Evolutionary conservation across 92 coral and sea anemone genomes (phyloP).

Genomic region (Scolanthus callimorphus): DNA sequence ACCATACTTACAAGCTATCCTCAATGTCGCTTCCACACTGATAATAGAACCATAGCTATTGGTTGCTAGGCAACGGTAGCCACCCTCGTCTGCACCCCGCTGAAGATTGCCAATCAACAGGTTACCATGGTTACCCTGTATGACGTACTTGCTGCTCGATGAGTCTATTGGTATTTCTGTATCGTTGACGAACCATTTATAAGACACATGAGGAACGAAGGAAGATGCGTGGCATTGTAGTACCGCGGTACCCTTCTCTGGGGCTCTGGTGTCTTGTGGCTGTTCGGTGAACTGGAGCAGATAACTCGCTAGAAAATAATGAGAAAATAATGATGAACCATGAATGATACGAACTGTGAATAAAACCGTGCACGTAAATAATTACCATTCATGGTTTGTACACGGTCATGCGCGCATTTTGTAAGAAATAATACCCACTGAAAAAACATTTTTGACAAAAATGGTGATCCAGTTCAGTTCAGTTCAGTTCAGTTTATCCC

Average conservation of each 20-base stretch:
- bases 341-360: no score
- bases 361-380: no score
- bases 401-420: no score
- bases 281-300: neutral
- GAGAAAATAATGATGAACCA: no score
- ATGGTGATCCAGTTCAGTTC: no score
- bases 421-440: no score
- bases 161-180: constrained; percentile 9
- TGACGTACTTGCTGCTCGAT: neutral
- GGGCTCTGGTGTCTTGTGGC: neutral
- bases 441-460: no score
- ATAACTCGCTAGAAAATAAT: constrained; percentile 1
- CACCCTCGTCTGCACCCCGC: constrained; percentile 22
- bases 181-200: constrained; percentile 49
- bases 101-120: constrained; percentile 15
- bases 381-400: no score
- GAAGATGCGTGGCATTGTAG: constrained; percentile 42
- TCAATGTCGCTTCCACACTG: constrained; percentile 41
- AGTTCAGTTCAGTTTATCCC: no score
- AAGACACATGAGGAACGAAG: constrained; percentile 8
- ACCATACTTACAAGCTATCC: constrained; percentile 72
- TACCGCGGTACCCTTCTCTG: constrained; percentile 14
- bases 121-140: constrained; percentile 5
- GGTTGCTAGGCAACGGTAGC: constrained; percentile 50
- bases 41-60: constrained; percentile 47